Evolutionary conservation across 2,797 vertebrate genomes (phyloP).

Genomic region (Lacerta viridis): DNA sequence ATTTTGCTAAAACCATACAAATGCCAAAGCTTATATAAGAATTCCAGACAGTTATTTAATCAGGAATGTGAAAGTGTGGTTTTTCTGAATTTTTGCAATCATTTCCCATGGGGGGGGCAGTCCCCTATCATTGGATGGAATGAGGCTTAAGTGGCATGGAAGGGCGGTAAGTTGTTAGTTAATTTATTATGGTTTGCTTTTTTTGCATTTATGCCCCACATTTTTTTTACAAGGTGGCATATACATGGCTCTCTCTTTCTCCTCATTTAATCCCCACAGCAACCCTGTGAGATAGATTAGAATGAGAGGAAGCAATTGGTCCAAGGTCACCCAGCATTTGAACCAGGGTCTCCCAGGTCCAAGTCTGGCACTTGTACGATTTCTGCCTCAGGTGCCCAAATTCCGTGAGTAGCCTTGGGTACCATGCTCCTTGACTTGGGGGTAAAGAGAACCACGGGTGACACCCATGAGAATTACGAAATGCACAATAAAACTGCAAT

Average conservation of each 20-base stretch:
- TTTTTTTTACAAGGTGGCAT: background rate
- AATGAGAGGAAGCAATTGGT: too few relatives aligned
- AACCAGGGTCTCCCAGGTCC: too few relatives aligned
- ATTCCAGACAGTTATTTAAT: background rate
- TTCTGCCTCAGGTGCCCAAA: background rate
- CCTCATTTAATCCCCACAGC: too few relatives aligned
- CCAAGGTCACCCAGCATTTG: too few relatives aligned
- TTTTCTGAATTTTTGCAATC: background rate
- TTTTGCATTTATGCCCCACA: too few relatives aligned
- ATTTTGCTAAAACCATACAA: background rate
- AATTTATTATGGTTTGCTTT: background rate
- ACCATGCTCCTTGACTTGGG: background rate
- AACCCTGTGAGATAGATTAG: too few relatives aligned
- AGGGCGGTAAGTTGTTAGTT: background rate
- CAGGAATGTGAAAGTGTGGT: background rate
- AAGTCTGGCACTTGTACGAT: background rate
- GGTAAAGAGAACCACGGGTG: background rate
- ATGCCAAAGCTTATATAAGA: background rate
- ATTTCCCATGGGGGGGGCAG: background rate
- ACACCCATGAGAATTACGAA: background rate
- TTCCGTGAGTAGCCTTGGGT: background rate
- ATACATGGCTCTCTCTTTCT: too few relatives aligned
- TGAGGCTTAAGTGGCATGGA: background rate
- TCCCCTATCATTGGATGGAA: too few relatives aligned
- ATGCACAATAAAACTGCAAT: constrained; percentile 9